Evolutionary conservation across 2,888 invertebrate genomes (phyloP).

Genomic region (Phyllotreta striolata): DNA sequence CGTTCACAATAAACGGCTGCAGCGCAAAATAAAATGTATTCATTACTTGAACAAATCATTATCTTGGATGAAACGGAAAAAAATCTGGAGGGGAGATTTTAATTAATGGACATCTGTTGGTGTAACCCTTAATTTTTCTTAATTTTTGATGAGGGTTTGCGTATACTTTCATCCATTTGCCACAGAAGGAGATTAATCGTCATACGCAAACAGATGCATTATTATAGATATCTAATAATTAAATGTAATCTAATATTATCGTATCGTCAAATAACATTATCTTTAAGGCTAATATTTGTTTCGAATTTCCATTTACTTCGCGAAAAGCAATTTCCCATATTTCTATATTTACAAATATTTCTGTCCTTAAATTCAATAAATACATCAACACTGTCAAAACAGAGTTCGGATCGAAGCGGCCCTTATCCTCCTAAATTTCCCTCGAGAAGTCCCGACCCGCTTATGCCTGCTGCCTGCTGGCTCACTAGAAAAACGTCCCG

Average conservation of each 20-base stretch:
- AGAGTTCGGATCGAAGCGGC: slow-evolving; percentile 9
- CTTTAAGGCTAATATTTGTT: no score
- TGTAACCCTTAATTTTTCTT: no score
- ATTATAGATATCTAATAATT: no score
- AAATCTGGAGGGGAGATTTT: slow-evolving; percentile 15
- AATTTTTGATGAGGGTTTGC: no score
- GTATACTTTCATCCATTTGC: no score
- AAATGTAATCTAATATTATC: no score
- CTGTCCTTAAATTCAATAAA: slow-evolving; percentile 23
- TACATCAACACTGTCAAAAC: slow-evolving; percentile 25
- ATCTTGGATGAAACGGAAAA: slow-evolving; percentile 20
- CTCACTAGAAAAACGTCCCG: slow-evolving; percentile 32
- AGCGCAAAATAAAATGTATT: slow-evolving; percentile 25
- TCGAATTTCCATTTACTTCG: not conserved
- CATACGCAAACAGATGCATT: no score
- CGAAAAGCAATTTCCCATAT: not conserved
- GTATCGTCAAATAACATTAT: no score
- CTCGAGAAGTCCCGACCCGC: slow-evolving; percentile 17
- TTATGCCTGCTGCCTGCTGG: slow-evolving; percentile 6
- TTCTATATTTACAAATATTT: not conserved
- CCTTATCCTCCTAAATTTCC: slow-evolving; percentile 18
- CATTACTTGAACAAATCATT: slow-evolving; percentile 29
- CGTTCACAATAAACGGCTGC: slow-evolving; percentile 21
- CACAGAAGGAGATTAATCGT: no score
- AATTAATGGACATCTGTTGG: slow-evolving; percentile 21